phyloP scores from a whole-genome alignment of 2,888 invertebrate genomes.

The Platypus cylindrus region DNA sequence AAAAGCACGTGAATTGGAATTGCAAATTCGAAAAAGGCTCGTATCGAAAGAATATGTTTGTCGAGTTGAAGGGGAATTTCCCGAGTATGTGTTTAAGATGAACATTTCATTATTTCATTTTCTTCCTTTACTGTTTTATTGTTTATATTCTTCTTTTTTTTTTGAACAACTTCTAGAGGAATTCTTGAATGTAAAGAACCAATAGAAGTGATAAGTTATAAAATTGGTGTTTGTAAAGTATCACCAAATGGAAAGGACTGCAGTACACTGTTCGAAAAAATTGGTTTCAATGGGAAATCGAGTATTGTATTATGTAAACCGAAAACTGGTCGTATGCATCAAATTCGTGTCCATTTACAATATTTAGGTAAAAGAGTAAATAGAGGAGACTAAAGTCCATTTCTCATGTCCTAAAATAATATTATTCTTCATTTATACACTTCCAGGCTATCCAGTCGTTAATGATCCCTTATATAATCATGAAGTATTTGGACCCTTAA shows the following conservation, averaged over 20 bases:
- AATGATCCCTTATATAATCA: slow-evolving; percentile 97
- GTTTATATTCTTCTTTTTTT: background rate
- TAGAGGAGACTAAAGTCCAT: background rate
- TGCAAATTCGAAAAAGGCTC: slow-evolving; percentile 82
- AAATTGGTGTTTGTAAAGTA: slow-evolving; percentile 92
- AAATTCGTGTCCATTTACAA: slow-evolving; percentile 96
- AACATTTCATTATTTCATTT: background rate
- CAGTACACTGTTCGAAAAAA: slow-evolving; percentile 77
- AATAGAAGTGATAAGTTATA: slow-evolving; percentile 87
- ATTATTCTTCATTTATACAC: background rate
- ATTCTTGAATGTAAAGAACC: slow-evolving; percentile 78
- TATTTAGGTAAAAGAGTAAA: slow-evolving; percentile 61
- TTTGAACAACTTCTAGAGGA: slow-evolving; percentile 41
- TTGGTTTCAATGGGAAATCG: slow-evolving; percentile 78
- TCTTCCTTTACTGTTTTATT: too few relatives aligned
- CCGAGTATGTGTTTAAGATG: slow-evolving; percentile 52
- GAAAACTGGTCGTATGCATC: slow-evolving; percentile 95
- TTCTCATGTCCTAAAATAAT: too few relatives aligned
- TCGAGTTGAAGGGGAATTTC: slow-evolving; percentile 87
- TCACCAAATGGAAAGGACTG: slow-evolving; percentile 88
- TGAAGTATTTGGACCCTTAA: slow-evolving; percentile 85
- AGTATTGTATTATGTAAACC: slow-evolving; percentile 92
- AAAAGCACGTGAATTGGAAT: slow-evolving; percentile 90
- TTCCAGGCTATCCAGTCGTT: slow-evolving; percentile 83
- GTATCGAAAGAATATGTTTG: slow-evolving; percentile 94